Evolutionary conservation across 2,113 vertebrate genomes (phyloP), one percentile per base, ranked within the genome.

Genomic region (Oncorhynchus gorbuscha): DNA sequence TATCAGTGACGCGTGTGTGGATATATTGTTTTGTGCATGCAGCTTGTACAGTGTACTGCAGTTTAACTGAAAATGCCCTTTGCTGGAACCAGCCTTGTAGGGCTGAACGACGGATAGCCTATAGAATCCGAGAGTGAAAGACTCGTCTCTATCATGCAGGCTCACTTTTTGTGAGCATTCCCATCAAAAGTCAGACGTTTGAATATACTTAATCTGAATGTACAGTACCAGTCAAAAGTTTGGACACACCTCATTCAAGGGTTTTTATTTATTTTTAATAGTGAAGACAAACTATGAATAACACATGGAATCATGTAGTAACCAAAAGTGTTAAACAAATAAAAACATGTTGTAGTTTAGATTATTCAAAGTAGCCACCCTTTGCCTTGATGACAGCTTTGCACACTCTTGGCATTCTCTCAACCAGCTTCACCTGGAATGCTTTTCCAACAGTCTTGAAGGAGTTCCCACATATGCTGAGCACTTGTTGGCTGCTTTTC

Each of bases 1-100:
- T 62, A 70, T 71, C 82, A 76, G 82, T 85, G 69, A 82, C 58
- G 84, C 76, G 81, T 88, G 85, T 88, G 74, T 86, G 79, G 75
- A 35, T 86, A 18, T 70, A 20, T 72, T 66, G 26, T 16, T 3
- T n/a, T 76, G 84, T 72, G 24, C 32, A 9, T 68, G 39, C 75
- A 69, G 83, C 74, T 81, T 74, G 86, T 83, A 84, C 67, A 75
- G 45, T 39, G 80, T 28, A 39, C 14, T 68, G 76, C 64, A 80
- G 77, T 0, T 14, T 55, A 55, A 55, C 51, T 87, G 88, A 83
- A 82, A 69, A 72, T 32, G 74, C 81, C 84, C 48, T 65, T 6
- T 20, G 16, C 6, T 76, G 3, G 22, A 49, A 39, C 49, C 9
- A n/a, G 48, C 89, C 85, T 84, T 87, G 71, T 79, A 82, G 48